These are phyloP conservation scores for Dinomys branickii DNA, from an alignment of 2,113 vertebrate species.

Conservation along the genomic window DNA sequence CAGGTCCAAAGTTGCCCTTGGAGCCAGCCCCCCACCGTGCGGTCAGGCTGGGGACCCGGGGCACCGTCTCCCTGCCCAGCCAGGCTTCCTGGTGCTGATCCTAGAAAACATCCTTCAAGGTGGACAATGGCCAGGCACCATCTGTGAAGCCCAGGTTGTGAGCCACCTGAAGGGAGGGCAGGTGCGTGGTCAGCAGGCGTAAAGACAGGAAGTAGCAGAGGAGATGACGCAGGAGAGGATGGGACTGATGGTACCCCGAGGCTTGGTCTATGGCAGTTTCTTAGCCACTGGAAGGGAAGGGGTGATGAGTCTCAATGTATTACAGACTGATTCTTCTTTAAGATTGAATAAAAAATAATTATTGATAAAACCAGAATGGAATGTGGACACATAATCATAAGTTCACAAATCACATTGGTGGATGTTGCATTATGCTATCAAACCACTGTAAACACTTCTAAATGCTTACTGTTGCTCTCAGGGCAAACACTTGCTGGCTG, in stretches of 20 bases:
- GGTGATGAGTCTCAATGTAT: background rate
- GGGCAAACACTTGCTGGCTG: background rate
- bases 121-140: background rate
- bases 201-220: background rate
- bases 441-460: background rate
- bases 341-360: constrained; percentile 8
- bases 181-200: fast-evolving
- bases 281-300: background rate
- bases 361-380: background rate
- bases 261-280: background rate
- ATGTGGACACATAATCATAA: background rate
- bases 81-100: background rate
- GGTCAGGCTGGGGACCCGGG: fast-evolving
- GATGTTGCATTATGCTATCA: background rate
- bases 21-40: fast-evolving
- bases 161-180: background rate
- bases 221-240: fast-evolving
- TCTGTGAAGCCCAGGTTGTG: fast-evolving
- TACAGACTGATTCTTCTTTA: background rate
- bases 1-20: background rate
- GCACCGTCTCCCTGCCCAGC: too few species aligned
- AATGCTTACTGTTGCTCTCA: background rate
- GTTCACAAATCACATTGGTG: background rate
- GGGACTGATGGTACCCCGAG: fast-evolving
- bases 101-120: background rate